Conservation (phyloP, 2,113 vertebrate species). For the Sphaerodactylus townsendi region DNA sequence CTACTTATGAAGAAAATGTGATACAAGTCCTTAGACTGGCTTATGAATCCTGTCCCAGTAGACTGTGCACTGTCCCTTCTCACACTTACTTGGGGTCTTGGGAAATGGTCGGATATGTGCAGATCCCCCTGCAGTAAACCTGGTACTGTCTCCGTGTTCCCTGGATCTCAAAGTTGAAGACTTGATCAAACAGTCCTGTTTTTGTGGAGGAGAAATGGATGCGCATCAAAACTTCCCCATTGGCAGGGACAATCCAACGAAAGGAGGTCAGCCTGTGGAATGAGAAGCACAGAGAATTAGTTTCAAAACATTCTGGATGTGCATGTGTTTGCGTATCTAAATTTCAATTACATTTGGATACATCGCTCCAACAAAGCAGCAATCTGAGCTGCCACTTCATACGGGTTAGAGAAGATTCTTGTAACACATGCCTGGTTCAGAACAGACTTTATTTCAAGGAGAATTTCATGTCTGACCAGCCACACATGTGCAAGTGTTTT, state of each 20-base stretch:
- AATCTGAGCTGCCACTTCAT: neutral
- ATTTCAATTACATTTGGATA: neutral
- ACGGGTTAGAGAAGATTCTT: too few species aligned
- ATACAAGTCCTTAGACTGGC: neutral
- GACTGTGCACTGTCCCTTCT: too few species aligned
- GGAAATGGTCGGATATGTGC: conserved; percentile 85
- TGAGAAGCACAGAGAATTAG: neutral
- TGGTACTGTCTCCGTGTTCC: conserved; percentile 79
- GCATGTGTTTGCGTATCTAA: too few species aligned
- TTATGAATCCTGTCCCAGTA: neutral
- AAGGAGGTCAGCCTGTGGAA: conserved; percentile 72
- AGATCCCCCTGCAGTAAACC: conserved; percentile 79
- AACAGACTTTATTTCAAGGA: neutral
- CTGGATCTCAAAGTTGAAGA: conserved; percentile 84
- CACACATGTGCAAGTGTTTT: neutral
- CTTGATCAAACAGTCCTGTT: conserved; percentile 80
- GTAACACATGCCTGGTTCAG: neutral
- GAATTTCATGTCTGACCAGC: too few species aligned
- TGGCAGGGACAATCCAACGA: conserved; percentile 86
- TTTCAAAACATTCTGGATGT: neutral
- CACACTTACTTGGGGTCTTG: conserved; percentile 80
- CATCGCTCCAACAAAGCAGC: neutral
- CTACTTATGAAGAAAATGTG: neutral
- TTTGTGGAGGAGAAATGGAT: conserved; percentile 78
- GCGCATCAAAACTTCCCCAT: conserved; percentile 72